phyloP scores from a whole-genome alignment of 2,113 vertebrate species.

The Bothrops jararaca region DNA sequence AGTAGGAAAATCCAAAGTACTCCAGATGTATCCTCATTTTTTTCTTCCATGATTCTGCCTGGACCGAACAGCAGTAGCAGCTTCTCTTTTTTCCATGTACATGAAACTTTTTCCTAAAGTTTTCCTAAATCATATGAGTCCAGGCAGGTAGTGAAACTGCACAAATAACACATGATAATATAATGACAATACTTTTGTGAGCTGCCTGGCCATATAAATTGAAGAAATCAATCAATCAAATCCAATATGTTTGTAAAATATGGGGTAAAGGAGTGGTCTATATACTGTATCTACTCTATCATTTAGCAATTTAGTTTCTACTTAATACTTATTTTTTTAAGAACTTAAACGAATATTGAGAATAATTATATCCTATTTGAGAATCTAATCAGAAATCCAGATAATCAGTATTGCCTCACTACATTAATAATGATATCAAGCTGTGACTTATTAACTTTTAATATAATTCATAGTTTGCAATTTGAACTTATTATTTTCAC shows the following conservation, averaged over 20 bases:
- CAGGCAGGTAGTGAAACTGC: neutral
- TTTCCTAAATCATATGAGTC: neutral
- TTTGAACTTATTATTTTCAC: neutral
- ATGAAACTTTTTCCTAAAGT: neutral
- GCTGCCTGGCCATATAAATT: neutral
- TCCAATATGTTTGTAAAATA: neutral
- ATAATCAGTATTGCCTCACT: neutral
- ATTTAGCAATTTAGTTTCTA: neutral
- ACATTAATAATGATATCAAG: neutral
- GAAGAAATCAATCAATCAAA: neutral
- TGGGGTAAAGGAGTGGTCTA: neutral
- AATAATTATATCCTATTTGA: neutral
- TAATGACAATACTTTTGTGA: neutral
- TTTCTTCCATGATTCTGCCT: neutral
- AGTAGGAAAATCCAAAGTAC: neutral
- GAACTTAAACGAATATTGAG: neutral
- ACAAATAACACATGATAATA: neutral
- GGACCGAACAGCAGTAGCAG: neutral
- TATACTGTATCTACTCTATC: neutral
- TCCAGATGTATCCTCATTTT: neutral
- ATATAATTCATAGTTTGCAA: neutral
- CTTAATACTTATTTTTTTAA: neutral
- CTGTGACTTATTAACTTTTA: neutral
- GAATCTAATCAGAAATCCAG: neutral
- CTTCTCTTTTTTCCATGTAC: neutral